phyloP scores from a whole-genome alignment of 35 echinoderm and acorn worm species.

The Amphiura filiformis region DNA sequence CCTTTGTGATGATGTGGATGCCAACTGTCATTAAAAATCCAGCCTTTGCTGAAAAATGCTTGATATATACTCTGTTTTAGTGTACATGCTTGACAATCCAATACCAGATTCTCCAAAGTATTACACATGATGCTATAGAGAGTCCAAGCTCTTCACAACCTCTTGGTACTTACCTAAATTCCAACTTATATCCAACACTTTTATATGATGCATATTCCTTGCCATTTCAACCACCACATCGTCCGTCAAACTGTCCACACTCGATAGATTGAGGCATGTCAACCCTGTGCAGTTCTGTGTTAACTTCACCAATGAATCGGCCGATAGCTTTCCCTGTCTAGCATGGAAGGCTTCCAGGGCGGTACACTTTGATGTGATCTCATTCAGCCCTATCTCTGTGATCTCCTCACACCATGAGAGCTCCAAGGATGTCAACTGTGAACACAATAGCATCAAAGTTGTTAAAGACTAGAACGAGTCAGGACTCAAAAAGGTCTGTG shows the following conservation, averaged over 20 bases:
- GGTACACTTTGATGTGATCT: slow-evolving; percentile 55
- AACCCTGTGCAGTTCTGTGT: slow-evolving; percentile 73
- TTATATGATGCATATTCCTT: slow-evolving; percentile 31
- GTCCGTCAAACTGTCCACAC: slow-evolving; percentile 62
- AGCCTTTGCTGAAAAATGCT: too few species aligned
- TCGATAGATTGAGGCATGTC: slow-evolving; percentile 61
- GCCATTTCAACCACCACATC: slow-evolving; percentile 50
- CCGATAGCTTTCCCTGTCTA: slow-evolving; percentile 43
- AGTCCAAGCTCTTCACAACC: too few species aligned
- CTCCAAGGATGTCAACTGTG: slow-evolving; percentile 69
- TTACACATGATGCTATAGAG: too few species aligned
- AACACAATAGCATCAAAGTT: background rate
- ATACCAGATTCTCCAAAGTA: too few species aligned
- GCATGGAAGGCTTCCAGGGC: slow-evolving; percentile 56
- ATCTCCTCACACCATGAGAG: slow-evolving; percentile 95
- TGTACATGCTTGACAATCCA: too few species aligned
- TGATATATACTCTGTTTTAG: too few species aligned
- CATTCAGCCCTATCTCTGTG: slow-evolving; percentile 51
- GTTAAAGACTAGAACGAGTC: background rate
- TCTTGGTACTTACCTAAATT: slow-evolving; percentile 70
- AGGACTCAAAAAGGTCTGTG: background rate
- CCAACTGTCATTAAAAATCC: too few species aligned
- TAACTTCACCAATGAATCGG: slow-evolving; percentile 49
- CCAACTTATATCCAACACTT: slow-evolving; percentile 86
- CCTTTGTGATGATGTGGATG: too few species aligned